These are phyloP conservation scores for Nipponia nippon DNA, from an alignment of 2,113 vertebrate species.

Conservation along the genomic window DNA sequence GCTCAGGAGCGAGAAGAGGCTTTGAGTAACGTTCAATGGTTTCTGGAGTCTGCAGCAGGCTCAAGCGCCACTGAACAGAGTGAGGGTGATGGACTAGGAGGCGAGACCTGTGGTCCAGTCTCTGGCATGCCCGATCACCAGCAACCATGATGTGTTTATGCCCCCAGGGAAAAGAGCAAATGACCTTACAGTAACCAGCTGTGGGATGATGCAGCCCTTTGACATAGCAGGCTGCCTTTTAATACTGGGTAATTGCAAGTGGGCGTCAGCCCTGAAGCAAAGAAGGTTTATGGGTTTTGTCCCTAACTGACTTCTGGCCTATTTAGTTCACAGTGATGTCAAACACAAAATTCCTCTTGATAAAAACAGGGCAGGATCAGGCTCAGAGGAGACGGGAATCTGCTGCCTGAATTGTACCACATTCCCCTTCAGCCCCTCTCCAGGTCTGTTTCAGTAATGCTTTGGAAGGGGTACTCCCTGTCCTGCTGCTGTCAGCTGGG, in stretches of 20 bases:
- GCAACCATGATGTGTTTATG: neutral
- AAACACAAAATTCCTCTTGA: neutral
- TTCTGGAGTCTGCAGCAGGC: neutral
- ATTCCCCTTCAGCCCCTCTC: neutral
- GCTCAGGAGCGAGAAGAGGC: neutral
- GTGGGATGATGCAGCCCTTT: neutral
- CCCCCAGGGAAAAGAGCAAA: neutral
- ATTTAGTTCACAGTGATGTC: neutral
- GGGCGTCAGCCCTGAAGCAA: neutral
- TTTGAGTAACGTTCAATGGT: neutral
- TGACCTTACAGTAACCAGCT: neutral
- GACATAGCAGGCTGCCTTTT: neutral
- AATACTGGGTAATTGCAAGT: neutral
- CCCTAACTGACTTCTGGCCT: rapidly evolving
- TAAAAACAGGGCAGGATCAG: neutral
- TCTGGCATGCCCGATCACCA: rapidly evolving
- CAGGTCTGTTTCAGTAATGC: neutral
- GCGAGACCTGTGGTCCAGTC: neutral
- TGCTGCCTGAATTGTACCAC: neutral
- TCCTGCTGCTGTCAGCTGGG: conserved; percentile 14
- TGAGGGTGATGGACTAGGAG: neutral
- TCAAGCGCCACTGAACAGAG: neutral
- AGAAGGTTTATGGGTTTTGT: neutral
- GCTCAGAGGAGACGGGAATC: rapidly evolving
- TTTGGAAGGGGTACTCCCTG: neutral